Evolutionary conservation across 2,113 vertebrate species (phyloP), one percentile per base, ranked within the genome.

Genomic region (Macaca mulatta): DNA sequence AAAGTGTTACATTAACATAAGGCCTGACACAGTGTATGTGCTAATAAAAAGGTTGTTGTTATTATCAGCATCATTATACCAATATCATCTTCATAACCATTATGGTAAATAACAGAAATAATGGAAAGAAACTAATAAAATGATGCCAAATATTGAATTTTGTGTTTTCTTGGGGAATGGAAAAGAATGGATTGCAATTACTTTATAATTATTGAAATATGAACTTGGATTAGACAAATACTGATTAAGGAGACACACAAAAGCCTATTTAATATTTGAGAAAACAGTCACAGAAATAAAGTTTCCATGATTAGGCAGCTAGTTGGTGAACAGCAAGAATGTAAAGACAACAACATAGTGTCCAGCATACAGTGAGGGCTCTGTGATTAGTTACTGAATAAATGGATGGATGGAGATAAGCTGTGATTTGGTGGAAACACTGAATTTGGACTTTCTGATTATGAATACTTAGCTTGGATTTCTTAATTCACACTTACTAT

Each of bases 221-320:
- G 85, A 87, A 80, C 79, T 84, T 85, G 40, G 17, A 94, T 79
- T 96, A 27, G 85, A 77, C 5, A 8, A 61, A 88, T 14, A 84
- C 16, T 55, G 30, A 64, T 2, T 69, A 12, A 61, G 2, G 78
- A 48, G 6, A 5, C 7, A 57, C 38, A 81, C 25, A 88, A 81
- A 96, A 74, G 9, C 6, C 30, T 86, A 52, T 55, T 59, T 79
- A 75, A 50, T 22, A 82, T 6, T 59, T 69, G 23, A 64, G 67
- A 92, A 97, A 77, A 89, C 2, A 67, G 91, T 86, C 50, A 70
- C 13, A 92, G 64, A 84, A 96, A 95, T 93, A 25, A 35, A 7
- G 9, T 0, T 52, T 35, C 35, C 40, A 23, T n/a, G 11, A 45
- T 43, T 45, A 70, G 38, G 79, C 14, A 70, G 35, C 12, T 30